Conservation (phyloP, 1,140 invertebrate genomes). For the Scaptomyza graminum region DNA sequence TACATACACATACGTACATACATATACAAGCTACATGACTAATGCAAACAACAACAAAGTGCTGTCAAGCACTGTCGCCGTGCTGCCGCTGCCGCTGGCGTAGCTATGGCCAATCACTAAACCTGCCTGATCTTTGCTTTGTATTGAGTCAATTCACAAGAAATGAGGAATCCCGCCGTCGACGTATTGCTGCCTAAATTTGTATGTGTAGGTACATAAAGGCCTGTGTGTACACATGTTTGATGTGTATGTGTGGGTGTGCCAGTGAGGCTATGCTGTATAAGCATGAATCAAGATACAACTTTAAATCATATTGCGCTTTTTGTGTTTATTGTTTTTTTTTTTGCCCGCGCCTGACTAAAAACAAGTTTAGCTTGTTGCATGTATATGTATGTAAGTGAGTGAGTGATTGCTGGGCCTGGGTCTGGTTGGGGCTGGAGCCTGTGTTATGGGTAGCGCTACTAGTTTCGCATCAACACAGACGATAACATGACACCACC, state of each 20-base stretch:
- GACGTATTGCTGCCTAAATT: slow-evolving; percentile 40
- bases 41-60: slow-evolving; percentile 65
- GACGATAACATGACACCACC: slow-evolving; percentile 58
- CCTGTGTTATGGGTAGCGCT: slow-evolving; percentile 50
- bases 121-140: slow-evolving; percentile 50
- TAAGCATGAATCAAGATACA: slow-evolving; percentile 79
- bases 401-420: slow-evolving; percentile 26
- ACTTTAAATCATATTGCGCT: slow-evolving; percentile 80
- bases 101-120: slow-evolving; percentile 34
- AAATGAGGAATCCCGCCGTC: slow-evolving; percentile 80
- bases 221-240: slow-evolving; percentile 34
- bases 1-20: slow-evolving; percentile 15
- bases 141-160: slow-evolving; percentile 79
- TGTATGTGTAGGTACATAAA: slow-evolving; percentile 42
- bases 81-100: slow-evolving; percentile 20
- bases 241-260: slow-evolving; percentile 25
- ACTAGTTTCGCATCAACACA: slow-evolving; percentile 69
- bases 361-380: slow-evolving; percentile 80
- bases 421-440: slow-evolving; percentile 28
- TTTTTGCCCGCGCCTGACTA: slow-evolving; percentile 30
- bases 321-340: slow-evolving; percentile 43
- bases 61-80: slow-evolving; percentile 74
- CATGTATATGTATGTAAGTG: slow-evolving; percentile 26
- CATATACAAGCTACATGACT: slow-evolving; percentile 67
- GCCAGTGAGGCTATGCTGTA: slow-evolving; percentile 23